Conservation (phyloP, 2,888 invertebrate genomes). For the Chrysopilus asiliformis region DNA sequence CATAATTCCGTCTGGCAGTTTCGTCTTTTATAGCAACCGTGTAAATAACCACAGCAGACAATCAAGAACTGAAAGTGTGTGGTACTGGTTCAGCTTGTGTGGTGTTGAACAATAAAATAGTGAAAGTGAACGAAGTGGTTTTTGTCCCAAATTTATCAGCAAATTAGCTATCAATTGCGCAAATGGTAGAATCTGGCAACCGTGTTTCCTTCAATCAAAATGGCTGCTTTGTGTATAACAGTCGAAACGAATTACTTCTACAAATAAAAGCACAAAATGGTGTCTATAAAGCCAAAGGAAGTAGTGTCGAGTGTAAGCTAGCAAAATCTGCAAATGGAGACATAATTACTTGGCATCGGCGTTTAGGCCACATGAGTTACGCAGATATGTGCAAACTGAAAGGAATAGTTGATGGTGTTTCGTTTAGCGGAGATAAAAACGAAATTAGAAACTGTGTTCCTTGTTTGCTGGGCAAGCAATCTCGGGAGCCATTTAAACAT, state of each 20-base stretch:
- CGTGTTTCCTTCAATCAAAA: background rate
- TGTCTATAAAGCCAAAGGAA: background rate
- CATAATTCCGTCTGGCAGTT: no score
- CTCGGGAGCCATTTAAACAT: conserved; percentile 9
- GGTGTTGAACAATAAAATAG: no score
- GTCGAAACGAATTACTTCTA: background rate
- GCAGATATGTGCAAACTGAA: conserved; percentile 8
- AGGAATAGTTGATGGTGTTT: conserved; percentile 6
- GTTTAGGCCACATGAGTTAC: conserved; percentile 15
- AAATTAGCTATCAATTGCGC: conserved; percentile 15
- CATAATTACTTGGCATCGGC: conserved; percentile 13
- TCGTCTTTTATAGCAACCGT: no score
- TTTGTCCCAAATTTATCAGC: no score
- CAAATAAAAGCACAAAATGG: background rate
- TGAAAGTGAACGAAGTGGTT: no score
- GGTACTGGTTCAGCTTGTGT: no score
- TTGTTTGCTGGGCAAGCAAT: conserved; percentile 16
- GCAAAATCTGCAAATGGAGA: conserved; percentile 1
- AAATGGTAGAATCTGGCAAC: background rate
- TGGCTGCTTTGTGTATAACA: background rate
- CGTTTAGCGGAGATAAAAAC: background rate
- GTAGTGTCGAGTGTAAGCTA: conserved; percentile 5
- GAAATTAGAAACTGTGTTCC: conserved; percentile 9
- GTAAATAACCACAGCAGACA: no score
- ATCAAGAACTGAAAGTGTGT: no score